These are phyloP conservation scores for Morpho helenor DNA, from an alignment of 2,888 invertebrate genomes.

Conservation along the genomic window DNA sequence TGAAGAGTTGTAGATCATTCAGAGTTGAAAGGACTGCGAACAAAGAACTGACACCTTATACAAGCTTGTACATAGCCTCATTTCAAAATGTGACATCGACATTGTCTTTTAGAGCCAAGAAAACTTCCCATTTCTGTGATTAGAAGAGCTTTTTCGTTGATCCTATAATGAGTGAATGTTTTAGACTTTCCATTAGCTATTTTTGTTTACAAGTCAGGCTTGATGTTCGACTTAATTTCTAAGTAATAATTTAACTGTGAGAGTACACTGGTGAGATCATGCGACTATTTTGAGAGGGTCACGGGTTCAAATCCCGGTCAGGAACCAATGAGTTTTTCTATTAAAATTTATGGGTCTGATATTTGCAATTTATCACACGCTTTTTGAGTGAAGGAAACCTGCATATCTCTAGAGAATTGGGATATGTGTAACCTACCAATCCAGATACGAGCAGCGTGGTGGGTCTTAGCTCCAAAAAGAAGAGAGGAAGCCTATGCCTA, in stretches of 20 bases:
- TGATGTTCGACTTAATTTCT: too few species aligned
- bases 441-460: too few species aligned
- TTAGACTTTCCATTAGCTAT: neutral
- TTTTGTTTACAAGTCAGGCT: neutral
- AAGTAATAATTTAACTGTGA: too few species aligned
- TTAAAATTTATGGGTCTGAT: too few species aligned
- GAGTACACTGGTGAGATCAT: too few species aligned
- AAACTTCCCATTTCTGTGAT: slow-evolving; percentile 20
- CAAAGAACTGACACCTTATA: slow-evolving; percentile 47
- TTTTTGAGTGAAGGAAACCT: neutral
- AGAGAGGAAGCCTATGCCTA: too few species aligned
- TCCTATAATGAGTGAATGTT: slow-evolving; percentile 15
- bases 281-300: too few species aligned
- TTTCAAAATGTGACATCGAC: slow-evolving; percentile 37
- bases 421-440: too few species aligned
- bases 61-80: slow-evolving; percentile 17
- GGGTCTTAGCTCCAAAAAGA: too few species aligned
- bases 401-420: neutral
- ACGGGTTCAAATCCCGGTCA: too few species aligned
- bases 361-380: neutral
- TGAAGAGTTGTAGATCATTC: slow-evolving; percentile 44
- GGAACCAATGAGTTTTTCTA: too few species aligned
- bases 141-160: slow-evolving; percentile 11
- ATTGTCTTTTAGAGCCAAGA: slow-evolving; percentile 8
- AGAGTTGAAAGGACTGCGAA: slow-evolving; percentile 44